A percentile compares a stretch with the other conserved stretches of the same genome.
Evolutionary conservation across 2,113 vertebrate species (phyloP).

Genomic region (Rhinopomastus cyanomelas): DNA sequence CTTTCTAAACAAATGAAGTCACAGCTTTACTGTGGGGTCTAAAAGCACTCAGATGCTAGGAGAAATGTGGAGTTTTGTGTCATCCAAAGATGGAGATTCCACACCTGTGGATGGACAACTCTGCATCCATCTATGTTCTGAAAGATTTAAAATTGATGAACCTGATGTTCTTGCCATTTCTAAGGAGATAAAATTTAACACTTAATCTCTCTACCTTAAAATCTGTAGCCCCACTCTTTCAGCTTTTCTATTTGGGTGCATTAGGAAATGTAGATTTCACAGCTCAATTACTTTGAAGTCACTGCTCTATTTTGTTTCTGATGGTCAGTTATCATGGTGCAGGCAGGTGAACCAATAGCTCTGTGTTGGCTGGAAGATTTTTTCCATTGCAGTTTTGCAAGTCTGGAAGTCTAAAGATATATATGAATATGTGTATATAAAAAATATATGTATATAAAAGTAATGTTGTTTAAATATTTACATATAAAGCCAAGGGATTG

Average conservation of each 20-base stretch:
- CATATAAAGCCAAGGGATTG: conserved; percentile 76
- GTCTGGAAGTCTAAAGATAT: conserved; percentile 47
- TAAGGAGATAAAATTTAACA: background rate
- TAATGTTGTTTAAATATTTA: conserved; percentile 84
- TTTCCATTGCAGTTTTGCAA: conserved; percentile 34
- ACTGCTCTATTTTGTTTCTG: background rate
- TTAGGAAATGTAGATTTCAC: background rate
- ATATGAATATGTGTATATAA: conserved; percentile 58
- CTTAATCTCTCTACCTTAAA: background rate
- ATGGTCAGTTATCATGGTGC: background rate
- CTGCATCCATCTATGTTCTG: background rate
- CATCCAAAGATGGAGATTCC: background rate
- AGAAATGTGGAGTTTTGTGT: background rate
- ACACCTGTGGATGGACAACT: background rate
- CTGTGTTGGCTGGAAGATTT: background rate
- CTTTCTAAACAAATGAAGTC: background rate
- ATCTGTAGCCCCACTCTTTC: background rate
- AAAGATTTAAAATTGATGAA: background rate
- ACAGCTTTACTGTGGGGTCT: background rate
- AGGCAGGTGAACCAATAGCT: background rate
- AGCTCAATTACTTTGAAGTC: background rate
- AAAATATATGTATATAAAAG: conserved; percentile 67
- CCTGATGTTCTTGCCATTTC: background rate
- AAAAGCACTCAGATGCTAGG: background rate
- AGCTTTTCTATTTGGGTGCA: background rate